phyloP scores from a whole-genome alignment of 2,888 invertebrate species.

The Amaurobius ferox region DNA sequence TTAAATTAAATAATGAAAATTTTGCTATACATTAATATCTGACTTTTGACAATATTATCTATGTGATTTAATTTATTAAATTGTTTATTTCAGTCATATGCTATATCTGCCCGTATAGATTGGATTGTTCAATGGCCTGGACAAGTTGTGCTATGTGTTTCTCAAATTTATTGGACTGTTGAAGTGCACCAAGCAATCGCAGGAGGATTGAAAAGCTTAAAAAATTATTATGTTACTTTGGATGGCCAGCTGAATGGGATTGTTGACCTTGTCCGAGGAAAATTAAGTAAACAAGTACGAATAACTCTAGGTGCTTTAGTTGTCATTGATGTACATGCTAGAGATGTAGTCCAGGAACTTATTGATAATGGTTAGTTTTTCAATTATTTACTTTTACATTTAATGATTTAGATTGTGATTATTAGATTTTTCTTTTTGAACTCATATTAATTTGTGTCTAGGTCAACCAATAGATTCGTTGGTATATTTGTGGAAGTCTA shows the following conservation, averaged over 20 bases:
- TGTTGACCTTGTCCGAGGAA: conserved; percentile 88
- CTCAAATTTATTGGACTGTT: conserved; percentile 89
- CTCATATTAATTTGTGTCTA: too few species aligned
- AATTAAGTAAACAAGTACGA: conserved; percentile 89
- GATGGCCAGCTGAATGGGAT: conserved; percentile 84
- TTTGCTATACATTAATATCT: neutral
- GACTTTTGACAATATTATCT: neutral
- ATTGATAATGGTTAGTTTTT: conserved; percentile 79
- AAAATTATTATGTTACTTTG: conserved; percentile 81
- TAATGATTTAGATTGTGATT: too few species aligned
- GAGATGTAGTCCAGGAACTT: conserved; percentile 88
- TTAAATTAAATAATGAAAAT: too few species aligned
- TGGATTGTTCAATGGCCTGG: conserved; percentile 97
- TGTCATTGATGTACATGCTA: conserved; percentile 93
- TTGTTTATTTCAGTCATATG: conserved; percentile 45
- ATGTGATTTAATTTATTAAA: neutral
- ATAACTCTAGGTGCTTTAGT: conserved; percentile 93
- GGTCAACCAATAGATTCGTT: too few species aligned
- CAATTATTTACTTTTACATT: neutral
- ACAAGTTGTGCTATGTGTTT: conserved; percentile 87
- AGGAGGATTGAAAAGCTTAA: conserved; percentile 81
- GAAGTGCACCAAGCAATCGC: conserved; percentile 86
- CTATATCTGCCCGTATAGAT: conserved; percentile 29
- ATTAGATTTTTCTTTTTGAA: too few species aligned
- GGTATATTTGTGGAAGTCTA: too few species aligned